Evolutionary conservation across 2,888 invertebrate species (phyloP), one percentile per base, ranked within the genome.

Genomic region (Tuberolachnus salignus): DNA sequence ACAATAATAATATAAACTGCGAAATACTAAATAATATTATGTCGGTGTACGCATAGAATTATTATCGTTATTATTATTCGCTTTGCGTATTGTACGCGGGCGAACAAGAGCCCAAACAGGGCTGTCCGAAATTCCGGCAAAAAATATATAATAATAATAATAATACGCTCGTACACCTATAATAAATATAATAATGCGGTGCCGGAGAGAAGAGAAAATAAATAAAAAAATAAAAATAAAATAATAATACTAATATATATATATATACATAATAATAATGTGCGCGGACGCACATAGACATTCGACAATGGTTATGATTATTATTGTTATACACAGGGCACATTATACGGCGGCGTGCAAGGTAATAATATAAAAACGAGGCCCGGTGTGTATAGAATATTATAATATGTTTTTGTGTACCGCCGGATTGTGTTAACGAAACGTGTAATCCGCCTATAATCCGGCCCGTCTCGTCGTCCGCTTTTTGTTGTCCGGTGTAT

Each of bases 381-480:
- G 66, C 49, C 59, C 49, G 67, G 59, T 78, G 78, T 59, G n/a
- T n/a, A 67, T 78, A 49, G 78, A n/a, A n/a, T n/a, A n/a, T n/a
- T n/a, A n/a, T n/a, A n/a, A n/a, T n/a, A 69, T 59, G 67, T 78
- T 78, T 78, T 78, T 78, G 78, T 78, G 78, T 69, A 49, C 67
- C 34, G 67, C 21, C 34, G 78, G 67, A 78, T 78, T 78, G 78
- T 78, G 78, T 78, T 78, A 78, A 78, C 78, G n/a, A 69, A 78
- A 78, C 69, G 67, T 78, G 78, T 78, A 78, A 78, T 69, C 78
- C 78, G 34, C 59, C 26, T 69, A 59, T 78, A 78, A 78, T 78
- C 78, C 74, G 49, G 67, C n/a, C n/a, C n/a, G n/a, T n/a, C n/a
- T n/a, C n/a, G n/a, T n/a, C n/a, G n/a, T 51, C 57, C n/a, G 59